phyloP scores from a whole-genome alignment of 2,888 invertebrate species.

The Nasonovia ribisnigri region DNA sequence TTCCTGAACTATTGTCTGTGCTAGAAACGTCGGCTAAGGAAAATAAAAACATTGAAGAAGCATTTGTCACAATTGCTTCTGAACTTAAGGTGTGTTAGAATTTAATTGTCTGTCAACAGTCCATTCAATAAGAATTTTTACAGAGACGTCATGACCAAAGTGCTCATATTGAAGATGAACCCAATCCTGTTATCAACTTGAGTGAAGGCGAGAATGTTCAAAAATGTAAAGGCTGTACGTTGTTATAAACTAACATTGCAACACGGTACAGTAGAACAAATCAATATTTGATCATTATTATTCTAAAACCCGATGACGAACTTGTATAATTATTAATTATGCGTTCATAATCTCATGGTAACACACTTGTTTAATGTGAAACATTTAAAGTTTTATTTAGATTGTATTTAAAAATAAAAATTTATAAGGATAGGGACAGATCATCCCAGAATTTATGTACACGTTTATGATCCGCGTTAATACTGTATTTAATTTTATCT shows the following conservation, averaged over 20 bases:
- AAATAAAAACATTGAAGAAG: constrained; percentile 90
- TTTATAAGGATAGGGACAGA: background rate
- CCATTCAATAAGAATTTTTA: constrained; percentile 69
- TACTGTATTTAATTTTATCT: constrained; percentile 35
- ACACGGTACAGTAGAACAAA: constrained; percentile 55
- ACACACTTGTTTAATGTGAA: constrained; percentile 40
- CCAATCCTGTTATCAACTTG: constrained; percentile 76
- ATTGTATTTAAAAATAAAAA: constrained; percentile 33
- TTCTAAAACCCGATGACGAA: constrained; percentile 42
- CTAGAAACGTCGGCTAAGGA: constrained; percentile 93
- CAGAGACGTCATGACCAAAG: constrained; percentile 83
- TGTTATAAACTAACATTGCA: constrained; percentile 67
- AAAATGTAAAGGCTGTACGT: constrained; percentile 77
- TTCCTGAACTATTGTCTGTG: constrained; percentile 88
- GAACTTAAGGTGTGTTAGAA: constrained; percentile 81
- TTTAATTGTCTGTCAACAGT: background rate
- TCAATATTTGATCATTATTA: constrained; percentile 37
- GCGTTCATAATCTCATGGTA: constrained; percentile 20
- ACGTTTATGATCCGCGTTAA: background rate
- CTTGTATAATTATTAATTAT: constrained; percentile 28
- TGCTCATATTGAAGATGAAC: constrained; percentile 74
- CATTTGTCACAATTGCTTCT: constrained; percentile 87
- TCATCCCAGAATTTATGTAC: background rate
- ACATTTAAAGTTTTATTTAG: constrained; percentile 38
- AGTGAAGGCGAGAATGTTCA: constrained; percentile 79